Conservation (phyloP, 2,888 invertebrate species). For the Euplagia quadripunctaria region DNA sequence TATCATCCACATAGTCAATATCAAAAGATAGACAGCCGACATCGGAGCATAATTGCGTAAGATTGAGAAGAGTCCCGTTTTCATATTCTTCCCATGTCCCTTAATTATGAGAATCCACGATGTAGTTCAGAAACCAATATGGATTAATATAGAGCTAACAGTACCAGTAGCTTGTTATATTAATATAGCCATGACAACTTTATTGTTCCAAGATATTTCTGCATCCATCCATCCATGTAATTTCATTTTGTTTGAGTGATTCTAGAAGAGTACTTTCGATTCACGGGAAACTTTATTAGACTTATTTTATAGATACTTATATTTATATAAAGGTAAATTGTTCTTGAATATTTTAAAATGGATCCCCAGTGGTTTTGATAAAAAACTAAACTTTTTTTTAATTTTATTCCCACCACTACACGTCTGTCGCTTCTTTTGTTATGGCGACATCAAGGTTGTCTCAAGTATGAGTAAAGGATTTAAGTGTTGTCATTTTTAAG, state of each 20-base stretch:
- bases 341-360: no score
- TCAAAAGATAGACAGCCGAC: neutral
- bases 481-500: no score
- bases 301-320: neutral
- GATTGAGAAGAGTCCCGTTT: neutral
- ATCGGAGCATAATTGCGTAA: neutral
- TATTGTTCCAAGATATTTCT: slow-evolving; percentile 17
- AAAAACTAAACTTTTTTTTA: no score
- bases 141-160: neutral
- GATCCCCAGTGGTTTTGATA: no score
- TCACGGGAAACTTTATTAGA: slow-evolving; percentile 17
- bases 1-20: neutral
- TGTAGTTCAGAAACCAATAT: neutral
- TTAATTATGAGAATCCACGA: slow-evolving; percentile 8
- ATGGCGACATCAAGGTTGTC: no score
- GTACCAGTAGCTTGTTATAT: slow-evolving; percentile 10
- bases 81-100: neutral
- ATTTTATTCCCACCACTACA: no score
- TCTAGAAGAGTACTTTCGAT: slow-evolving; percentile 12
- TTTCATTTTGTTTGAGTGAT: slow-evolving; percentile 25
- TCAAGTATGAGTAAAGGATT: no score
- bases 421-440: no score
- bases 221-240: slow-evolving; percentile 16
- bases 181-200: slow-evolving; percentile 1
- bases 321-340: no score